Evolutionary conservation across 2,888 invertebrate species (phyloP), one percentile per base, ranked within the genome.

Genomic region (Melieria crassipennis): DNA sequence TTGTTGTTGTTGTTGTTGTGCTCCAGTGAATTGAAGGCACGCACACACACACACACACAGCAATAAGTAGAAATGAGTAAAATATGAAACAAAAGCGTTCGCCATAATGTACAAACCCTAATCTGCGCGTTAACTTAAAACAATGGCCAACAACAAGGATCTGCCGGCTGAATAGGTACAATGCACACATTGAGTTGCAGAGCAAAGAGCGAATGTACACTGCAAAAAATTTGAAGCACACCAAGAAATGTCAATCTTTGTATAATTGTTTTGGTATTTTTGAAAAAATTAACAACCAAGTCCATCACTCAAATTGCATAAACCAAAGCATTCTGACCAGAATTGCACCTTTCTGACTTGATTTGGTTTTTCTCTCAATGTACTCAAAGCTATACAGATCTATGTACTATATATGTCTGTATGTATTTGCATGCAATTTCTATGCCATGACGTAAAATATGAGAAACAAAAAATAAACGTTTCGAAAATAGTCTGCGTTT

Each of bases 401-500:
- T 30, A 30, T 30, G 30, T 30, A 30, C 30, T 30, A 30, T 30
- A 30, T 30, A 30, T 30, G 30, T 30, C 30, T 30, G 30, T 30
- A 30, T 30, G 30, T 30, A 30, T 55, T 55, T 55, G n/a, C n/a
- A 58, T 50, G 9, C 7, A 57, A 48, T 43, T 63, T n/a, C 16
- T 13, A 61, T n/a, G n/a, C 11, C 7, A 6, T 47, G 46, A 55
- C n/a, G 42, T 50, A 13, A 61, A 61, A 65, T 30, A 61, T 60
- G 52, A 5, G 43, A 10, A 48, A 13, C 48, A 50, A 42, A 70
- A 30, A 10, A 52, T 10, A 69, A 61, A 10, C n/a, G 11, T 61
- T 72, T 45, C 56, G 60, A 65, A 72, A 70, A 64, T 67, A 42
- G 68, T 72, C 65, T 72, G 68, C 65, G 68, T 72, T 72, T 68